These are phyloP conservation scores for Phytoseiulus persimilis DNA, from an alignment of 2,888 invertebrate species.

Conservation along the genomic window DNA sequence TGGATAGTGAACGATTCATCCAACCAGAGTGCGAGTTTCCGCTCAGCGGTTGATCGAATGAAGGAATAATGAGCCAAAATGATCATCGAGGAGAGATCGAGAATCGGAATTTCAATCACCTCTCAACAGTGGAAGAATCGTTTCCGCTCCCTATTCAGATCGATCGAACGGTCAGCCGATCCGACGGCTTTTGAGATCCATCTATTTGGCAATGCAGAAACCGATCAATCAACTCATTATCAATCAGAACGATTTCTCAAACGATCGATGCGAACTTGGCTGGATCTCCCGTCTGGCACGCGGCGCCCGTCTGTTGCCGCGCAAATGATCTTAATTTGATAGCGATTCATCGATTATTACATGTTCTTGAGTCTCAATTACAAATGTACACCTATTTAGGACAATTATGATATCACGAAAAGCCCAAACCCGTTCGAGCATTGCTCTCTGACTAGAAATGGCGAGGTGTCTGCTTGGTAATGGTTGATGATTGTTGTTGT, in stretches of 20 bases:
- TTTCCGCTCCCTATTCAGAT: too few species aligned
- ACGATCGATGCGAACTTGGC: neutral
- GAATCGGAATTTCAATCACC: too few species aligned
- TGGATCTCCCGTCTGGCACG: neutral
- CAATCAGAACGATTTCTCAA: neutral
- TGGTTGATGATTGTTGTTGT: neutral
- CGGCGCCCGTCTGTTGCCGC: neutral
- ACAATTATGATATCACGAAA: constrained; percentile 5
- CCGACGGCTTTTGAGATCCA: too few species aligned
- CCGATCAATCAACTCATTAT: neutral
- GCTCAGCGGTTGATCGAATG: too few species aligned
- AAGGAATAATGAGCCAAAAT: too few species aligned
- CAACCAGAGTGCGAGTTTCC: too few species aligned
- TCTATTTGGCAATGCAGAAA: neutral
- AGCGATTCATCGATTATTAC: neutral
- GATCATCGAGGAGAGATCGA: too few species aligned
- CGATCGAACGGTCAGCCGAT: too few species aligned
- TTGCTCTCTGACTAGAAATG: neutral
- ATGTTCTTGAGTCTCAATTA: neutral
- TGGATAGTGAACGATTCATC: too few species aligned
- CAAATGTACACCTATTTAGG: constrained; percentile 5
- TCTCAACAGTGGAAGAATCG: too few species aligned
- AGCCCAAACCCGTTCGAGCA: neutral
- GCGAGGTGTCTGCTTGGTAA: neutral
- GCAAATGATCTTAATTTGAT: neutral